phyloP scores from a whole-genome alignment of 2,888 invertebrate species.

The Harpalus rufipes region DNA sequence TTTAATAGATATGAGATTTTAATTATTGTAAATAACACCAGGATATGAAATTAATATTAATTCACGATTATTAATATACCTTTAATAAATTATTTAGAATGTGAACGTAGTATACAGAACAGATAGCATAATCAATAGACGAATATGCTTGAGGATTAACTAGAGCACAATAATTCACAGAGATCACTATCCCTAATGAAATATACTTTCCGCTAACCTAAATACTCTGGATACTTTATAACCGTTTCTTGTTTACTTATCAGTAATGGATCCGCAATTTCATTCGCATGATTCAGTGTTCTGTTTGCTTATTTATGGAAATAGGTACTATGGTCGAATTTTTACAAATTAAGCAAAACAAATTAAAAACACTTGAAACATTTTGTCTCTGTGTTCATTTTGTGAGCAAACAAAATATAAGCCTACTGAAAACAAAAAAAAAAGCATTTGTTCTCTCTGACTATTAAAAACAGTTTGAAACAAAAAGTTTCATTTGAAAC shows the following conservation, averaged over 20 bases:
- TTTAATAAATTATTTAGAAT: not conserved
- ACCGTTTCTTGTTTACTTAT: conserved; percentile 17
- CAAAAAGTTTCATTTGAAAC: not conserved
- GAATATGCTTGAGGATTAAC: conserved; percentile 13
- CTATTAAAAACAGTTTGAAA: not conserved
- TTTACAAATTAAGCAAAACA: not conserved
- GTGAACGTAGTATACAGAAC: not conserved
- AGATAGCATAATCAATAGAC: not conserved
- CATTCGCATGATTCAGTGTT: not conserved
- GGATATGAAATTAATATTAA: not conserved
- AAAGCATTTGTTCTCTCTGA: not conserved
- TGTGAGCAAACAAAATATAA: not conserved
- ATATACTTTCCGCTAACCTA: not conserved
- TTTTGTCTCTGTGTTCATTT: not conserved
- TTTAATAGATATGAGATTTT: not conserved
- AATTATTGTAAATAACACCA: not conserved
- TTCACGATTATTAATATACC: not conserved
- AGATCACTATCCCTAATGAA: conserved; percentile 5
- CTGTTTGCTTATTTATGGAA: not conserved
- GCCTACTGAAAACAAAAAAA: not conserved
- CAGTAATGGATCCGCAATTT: not conserved
- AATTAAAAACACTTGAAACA: not conserved
- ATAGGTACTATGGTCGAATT: not conserved
- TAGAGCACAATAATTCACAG: conserved; percentile 13
- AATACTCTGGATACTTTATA: not conserved